Percentiles rank a stretch among this genome's conserved stretches.
Evolutionary conservation across 2,888 invertebrate genomes (phyloP).

Genomic region (Macrosiphum euphorbiae): DNA sequence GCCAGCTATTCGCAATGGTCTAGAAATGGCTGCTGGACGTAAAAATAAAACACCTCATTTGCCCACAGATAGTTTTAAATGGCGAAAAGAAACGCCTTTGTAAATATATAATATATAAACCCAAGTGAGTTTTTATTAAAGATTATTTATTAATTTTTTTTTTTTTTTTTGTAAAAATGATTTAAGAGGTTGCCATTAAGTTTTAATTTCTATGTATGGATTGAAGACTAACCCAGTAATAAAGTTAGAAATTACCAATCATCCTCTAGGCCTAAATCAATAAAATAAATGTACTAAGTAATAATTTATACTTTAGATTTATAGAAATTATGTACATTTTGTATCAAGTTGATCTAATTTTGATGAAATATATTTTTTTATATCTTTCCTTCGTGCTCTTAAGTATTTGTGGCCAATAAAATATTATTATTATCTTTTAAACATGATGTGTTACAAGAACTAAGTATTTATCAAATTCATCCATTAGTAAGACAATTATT

Average conservation of each 20-base stretch:
- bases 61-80: slow-evolving; percentile 81
- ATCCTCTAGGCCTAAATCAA: background rate
- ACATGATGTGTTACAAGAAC: background rate
- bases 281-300: background rate
- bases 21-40: slow-evolving; percentile 75
- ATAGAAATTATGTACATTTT: slow-evolving; percentile 32
- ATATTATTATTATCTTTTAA: slow-evolving; percentile 31
- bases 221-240: background rate
- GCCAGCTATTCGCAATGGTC: slow-evolving; percentile 81
- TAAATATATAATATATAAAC: slow-evolving; percentile 67
- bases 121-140: slow-evolving; percentile 9
- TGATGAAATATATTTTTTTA: slow-evolving; percentile 51
- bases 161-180: slow-evolving; percentile 23
- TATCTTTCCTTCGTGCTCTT: background rate
- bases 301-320: slow-evolving; percentile 16
- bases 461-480: slow-evolving; percentile 33
- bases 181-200: slow-evolving; percentile 39
- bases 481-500: background rate
- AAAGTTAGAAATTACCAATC: background rate
- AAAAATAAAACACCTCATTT: slow-evolving; percentile 70
- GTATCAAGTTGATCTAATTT: slow-evolving; percentile 47
- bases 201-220: background rate
- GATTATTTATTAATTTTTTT: slow-evolving; percentile 45
- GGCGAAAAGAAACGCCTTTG: slow-evolving; percentile 88
- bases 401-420: background rate